Percentiles rank a stretch among this genome's conserved stretches.
Evolutionary conservation across 2,113 vertebrate genomes (phyloP).

Genomic region (Phrynocephalus versicolor): DNA sequence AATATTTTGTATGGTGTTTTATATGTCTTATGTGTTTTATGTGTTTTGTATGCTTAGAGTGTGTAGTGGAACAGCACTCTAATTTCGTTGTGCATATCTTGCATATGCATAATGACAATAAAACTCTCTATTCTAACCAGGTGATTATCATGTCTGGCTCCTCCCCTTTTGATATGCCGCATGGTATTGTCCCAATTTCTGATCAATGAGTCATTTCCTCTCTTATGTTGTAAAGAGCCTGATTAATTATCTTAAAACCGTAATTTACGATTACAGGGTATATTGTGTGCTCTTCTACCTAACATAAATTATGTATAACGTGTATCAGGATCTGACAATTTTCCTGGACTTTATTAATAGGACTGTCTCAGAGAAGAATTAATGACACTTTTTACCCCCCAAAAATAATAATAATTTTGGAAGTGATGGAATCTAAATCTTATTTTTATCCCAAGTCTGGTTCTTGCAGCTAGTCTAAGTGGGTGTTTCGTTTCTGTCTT

Average conservation of each 20-base stretch:
- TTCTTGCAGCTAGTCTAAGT: not conserved
- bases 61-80: too few species aligned
- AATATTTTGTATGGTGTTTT: too few species aligned
- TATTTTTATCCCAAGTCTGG: not conserved
- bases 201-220: conserved; percentile 29
- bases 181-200: conserved; percentile 10
- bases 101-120: too few species aligned
- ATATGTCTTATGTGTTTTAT: too few species aligned
- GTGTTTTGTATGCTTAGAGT: too few species aligned
- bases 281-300: conserved; percentile 27
- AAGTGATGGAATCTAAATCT: not conserved
- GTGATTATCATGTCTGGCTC: conserved; percentile 2
- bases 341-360: conserved; percentile 28
- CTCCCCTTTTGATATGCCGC: not conserved
- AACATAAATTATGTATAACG: conserved; percentile 26
- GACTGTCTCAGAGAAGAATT: not conserved
- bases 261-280: conserved; percentile 32
- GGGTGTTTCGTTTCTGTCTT: not conserved
- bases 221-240: conserved; percentile 10
- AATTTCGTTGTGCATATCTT: too few species aligned
- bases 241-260: conserved; percentile 38
- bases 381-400: not conserved
- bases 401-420: not conserved
- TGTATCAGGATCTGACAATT: conserved; percentile 18
- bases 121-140: too few species aligned